These are phyloP conservation scores for Genyomyrus donnyi DNA, from an alignment of 2,113 vertebrate genomes.

Conservation along the genomic window DNA sequence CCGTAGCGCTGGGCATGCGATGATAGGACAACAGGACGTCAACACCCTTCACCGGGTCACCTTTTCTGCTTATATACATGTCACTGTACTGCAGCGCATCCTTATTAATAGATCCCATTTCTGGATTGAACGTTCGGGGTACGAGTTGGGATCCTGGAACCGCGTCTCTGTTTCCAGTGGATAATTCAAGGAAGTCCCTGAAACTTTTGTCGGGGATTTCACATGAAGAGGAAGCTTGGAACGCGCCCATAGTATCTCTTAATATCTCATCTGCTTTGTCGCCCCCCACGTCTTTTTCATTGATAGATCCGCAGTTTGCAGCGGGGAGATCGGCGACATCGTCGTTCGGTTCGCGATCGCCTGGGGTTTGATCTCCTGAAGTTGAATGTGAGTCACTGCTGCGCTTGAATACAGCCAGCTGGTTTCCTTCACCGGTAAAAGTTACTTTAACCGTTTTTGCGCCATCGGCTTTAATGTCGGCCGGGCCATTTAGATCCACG, in stretches of 20 bases:
- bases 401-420: conserved; percentile 24
- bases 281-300: background rate
- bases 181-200: conserved; percentile 10
- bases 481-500: conserved; percentile 47
- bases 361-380: background rate
- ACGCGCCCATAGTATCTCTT: conserved; percentile 12
- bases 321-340: background rate
- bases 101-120: conserved; percentile 45
- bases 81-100: conserved; percentile 43
- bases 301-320: conserved; percentile 17
- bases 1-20: conserved; percentile 34
- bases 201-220: conserved; percentile 19
- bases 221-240: conserved; percentile 17
- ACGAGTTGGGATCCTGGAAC: background rate
- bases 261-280: background rate
- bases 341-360: background rate
- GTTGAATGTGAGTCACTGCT: conserved; percentile 1
- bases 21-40: conserved; percentile 45
- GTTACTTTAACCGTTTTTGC: conserved; percentile 24
- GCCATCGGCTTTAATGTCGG: conserved; percentile 20
- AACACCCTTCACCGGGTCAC: conserved; percentile 44
- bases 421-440: conserved; percentile 27
- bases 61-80: conserved; percentile 33
- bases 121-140: conserved; percentile 29
- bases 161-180: background rate